A percentile compares a stretch with the other conserved stretches of the same genome.
phyloP scores from a whole-genome alignment of 2,888 invertebrate genomes.

The Athalia cordata region DNA sequence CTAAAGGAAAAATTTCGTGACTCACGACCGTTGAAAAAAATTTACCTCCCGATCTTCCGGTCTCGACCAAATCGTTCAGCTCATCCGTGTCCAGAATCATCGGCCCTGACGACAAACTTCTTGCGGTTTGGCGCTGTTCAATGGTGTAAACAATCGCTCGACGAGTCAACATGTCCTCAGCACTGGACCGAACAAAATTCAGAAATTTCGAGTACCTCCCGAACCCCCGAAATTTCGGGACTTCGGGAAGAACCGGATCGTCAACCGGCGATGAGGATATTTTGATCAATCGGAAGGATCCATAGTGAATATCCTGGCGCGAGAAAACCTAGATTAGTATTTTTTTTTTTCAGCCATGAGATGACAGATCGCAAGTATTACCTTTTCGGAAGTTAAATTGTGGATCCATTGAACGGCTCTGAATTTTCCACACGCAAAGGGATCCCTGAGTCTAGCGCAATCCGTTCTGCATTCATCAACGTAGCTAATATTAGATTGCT shows the following conservation, averaged over 20 bases:
- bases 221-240: conserved; percentile 64
- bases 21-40: not conserved
- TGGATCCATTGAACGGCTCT: conserved; percentile 67
- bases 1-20: not conserved
- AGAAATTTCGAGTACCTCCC: conserved; percentile 49
- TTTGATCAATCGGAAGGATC: conserved; percentile 67
- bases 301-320: conserved; percentile 66
- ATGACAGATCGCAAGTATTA: conserved; percentile 48
- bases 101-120: conserved; percentile 58
- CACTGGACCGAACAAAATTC: conserved; percentile 63
- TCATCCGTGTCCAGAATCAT: conserved; percentile 69
- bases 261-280: conserved; percentile 61
- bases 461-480: conserved; percentile 66
- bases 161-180: conserved; percentile 67
- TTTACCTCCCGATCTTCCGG: conserved; percentile 8
- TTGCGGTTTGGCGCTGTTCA: conserved; percentile 59
- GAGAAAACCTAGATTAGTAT: conserved; percentile 32
- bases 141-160: conserved; percentile 69
- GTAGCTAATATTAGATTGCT: conserved; percentile 58
- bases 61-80: conserved; percentile 48
- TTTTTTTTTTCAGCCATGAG: not conserved
- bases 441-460: conserved; percentile 62
- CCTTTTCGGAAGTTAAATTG: conserved; percentile 66
- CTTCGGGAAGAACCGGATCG: conserved; percentile 51
- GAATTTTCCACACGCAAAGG: conserved; percentile 67